Evolutionary conservation across 1,140 invertebrate genomes (phyloP).

Genomic region (Macrostomum lignano): DNA sequence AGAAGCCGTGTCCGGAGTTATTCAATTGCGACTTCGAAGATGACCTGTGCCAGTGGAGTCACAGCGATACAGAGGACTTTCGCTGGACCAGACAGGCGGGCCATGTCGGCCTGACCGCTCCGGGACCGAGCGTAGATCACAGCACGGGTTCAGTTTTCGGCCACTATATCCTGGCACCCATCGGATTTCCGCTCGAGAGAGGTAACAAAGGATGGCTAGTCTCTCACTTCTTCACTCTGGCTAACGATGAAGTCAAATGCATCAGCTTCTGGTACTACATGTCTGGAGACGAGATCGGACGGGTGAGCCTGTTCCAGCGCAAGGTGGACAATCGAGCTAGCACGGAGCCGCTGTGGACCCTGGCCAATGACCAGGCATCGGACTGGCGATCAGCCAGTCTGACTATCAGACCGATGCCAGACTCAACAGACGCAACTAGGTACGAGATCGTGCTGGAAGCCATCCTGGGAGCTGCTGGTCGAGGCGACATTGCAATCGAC

Average conservation of each 20-base stretch:
- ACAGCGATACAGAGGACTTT: conserved; percentile 12
- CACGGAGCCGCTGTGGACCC: background rate
- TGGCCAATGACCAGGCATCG: background rate
- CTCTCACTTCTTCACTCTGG: too few relatives aligned
- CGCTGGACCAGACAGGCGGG: conserved; percentile 16
- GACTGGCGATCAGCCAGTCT: background rate
- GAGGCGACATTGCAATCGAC: too few relatives aligned
- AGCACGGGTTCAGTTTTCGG: too few relatives aligned
- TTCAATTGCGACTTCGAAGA: conserved; percentile 15
- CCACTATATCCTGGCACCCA: too few relatives aligned
- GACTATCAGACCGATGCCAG: conserved; percentile 27
- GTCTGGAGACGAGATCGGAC: conserved; percentile 15
- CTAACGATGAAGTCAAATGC: too few relatives aligned
- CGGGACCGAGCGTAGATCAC: too few relatives aligned
- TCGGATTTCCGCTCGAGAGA: too few relatives aligned
- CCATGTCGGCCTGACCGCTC: too few relatives aligned
- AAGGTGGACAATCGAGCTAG: background rate
- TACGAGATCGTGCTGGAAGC: too few relatives aligned
- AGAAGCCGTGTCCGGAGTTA: conserved; percentile 9
- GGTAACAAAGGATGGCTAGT: too few relatives aligned
- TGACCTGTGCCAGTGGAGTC: conserved; percentile 14
- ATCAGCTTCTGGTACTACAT: conserved; percentile 21
- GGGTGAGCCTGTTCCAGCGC: conserved; percentile 7
- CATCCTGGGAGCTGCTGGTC: too few relatives aligned
- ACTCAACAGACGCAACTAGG: conserved; percentile 22